Percentiles rank a stretch among this genome's conserved stretches.
Evolutionary conservation across 2,113 vertebrate species (phyloP).

Genomic region (Cavia porcellus): DNA sequence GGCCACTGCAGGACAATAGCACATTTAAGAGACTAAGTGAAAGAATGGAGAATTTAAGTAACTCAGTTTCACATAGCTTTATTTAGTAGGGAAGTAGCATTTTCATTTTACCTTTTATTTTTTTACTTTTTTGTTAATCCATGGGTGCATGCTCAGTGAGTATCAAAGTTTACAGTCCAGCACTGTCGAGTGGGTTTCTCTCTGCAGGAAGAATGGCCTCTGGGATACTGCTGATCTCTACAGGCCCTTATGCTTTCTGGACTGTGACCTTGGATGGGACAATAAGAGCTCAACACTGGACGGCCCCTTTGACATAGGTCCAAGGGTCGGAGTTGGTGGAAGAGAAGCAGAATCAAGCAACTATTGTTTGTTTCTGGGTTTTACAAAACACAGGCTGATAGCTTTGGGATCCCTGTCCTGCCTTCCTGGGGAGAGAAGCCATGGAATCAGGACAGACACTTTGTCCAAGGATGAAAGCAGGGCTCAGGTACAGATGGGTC

Average conservation of each 20-base stretch:
- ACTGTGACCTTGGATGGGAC: not conserved
- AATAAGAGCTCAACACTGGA: not conserved
- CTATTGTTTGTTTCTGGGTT: not conserved
- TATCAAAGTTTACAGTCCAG: no score
- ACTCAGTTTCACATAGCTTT: not conserved
- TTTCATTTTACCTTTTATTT: not conserved
- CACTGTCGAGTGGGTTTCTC: not conserved
- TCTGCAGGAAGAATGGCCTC: not conserved
- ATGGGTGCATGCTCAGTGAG: accelerated
- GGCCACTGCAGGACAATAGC: accelerated
- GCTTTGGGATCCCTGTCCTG: not conserved
- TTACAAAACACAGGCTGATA: accelerated
- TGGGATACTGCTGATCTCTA: not conserved
- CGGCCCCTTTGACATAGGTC: not conserved
- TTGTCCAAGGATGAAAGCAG: not conserved
- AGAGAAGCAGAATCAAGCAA: not conserved
- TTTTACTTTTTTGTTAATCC: not conserved
- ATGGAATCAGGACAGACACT: accelerated
- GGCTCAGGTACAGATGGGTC: accelerated
- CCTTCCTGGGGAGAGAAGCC: not conserved
- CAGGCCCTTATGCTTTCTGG: not conserved
- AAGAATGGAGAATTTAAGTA: not conserved
- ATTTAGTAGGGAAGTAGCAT: not conserved
- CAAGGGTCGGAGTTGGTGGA: not conserved
- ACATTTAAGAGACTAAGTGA: not conserved